phyloP scores from a whole-genome alignment of 2,113 vertebrate genomes.

The Malurus cyaneus region DNA sequence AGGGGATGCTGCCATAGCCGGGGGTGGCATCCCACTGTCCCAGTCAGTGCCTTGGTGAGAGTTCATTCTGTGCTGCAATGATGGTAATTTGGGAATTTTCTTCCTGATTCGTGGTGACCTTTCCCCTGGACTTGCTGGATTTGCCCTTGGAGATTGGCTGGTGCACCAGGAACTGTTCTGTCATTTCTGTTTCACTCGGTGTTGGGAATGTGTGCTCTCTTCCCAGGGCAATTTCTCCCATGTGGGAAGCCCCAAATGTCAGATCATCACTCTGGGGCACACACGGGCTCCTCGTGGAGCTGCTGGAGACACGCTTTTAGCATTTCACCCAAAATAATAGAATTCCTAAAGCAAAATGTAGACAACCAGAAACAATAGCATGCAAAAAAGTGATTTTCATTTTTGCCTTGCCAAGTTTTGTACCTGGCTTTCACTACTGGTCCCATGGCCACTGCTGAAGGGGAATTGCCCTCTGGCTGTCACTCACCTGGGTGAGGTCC shows the following conservation, averaged over 20 bases:
- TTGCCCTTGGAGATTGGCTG: neutral
- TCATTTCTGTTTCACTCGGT: neutral
- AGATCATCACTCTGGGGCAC: neutral
- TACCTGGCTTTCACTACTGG: neutral
- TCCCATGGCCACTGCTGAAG: neutral
- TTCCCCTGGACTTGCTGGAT: neutral
- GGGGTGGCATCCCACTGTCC: neutral
- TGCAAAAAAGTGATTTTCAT: neutral
- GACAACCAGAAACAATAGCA: neutral
- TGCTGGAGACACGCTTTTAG: neutral
- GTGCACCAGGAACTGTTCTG: neutral
- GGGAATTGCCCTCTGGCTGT: neutral
- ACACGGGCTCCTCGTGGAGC: neutral
- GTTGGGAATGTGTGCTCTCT: neutral
- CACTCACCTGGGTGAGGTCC: neutral
- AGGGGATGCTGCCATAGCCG: neutral
- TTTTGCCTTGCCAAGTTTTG: neutral
- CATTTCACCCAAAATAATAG: neutral
- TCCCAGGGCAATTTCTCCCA: fast-evolving
- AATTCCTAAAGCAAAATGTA: neutral
- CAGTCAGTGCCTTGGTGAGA: neutral
- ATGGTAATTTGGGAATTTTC: neutral
- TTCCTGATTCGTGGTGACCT: neutral
- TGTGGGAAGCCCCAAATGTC: neutral
- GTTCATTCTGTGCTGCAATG: neutral